Conservation (phyloP, 2,113 vertebrate genomes). For the Thomomys bottae region DNA sequence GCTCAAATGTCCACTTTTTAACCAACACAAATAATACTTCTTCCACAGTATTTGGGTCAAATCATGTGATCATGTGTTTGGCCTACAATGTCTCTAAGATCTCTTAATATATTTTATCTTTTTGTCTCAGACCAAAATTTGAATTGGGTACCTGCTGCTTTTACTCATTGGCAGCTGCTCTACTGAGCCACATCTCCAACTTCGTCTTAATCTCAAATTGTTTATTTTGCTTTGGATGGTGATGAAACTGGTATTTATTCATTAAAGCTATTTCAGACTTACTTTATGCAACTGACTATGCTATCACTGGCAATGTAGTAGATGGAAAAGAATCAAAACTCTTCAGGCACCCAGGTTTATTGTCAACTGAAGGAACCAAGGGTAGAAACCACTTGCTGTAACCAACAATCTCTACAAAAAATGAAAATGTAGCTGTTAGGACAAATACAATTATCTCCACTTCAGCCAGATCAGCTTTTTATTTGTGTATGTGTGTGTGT, state of each 20-base stretch:
- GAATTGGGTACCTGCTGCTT: no score
- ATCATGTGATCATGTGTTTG: constrained; percentile 21
- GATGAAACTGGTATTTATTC: neutral
- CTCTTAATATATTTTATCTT: neutral
- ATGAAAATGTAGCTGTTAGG: neutral
- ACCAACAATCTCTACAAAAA: constrained; percentile 13
- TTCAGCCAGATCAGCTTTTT: neutral
- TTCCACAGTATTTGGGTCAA: neutral
- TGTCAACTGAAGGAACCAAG: neutral
- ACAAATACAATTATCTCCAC: neutral
- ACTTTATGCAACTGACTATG: neutral
- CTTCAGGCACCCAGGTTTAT: neutral
- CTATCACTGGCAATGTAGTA: neutral
- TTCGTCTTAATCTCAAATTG: neutral
- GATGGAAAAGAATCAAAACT: neutral
- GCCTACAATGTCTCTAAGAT: neutral
- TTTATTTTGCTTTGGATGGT: constrained; percentile 40
- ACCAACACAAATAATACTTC: constrained; percentile 17
- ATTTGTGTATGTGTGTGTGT: no score
- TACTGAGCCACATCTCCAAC: no score
- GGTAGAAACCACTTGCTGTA: neutral
- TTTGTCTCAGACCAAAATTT: no score
- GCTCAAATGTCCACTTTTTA: neutral
- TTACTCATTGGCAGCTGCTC: no score
- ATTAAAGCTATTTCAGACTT: constrained; percentile 30